phyloP scores from a whole-genome alignment of 2,113 vertebrate genomes.

The Micronycteris hirsuta region DNA sequence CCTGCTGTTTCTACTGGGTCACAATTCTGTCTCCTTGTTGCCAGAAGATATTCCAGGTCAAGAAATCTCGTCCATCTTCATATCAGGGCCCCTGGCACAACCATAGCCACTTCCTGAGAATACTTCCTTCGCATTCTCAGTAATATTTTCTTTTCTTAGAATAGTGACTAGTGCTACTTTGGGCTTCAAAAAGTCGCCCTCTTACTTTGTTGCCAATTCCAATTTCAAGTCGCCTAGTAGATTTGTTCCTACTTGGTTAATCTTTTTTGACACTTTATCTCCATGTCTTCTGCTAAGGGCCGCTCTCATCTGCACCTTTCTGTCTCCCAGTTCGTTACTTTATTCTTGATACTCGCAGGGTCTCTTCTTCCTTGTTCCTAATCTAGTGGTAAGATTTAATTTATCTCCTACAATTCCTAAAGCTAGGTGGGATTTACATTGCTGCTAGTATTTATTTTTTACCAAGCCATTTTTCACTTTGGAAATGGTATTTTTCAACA shows the following conservation, averaged over 20 bases:
- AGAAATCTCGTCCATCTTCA: not conserved
- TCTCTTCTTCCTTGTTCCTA: not conserved
- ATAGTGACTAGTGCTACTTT: not conserved
- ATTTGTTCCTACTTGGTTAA: not conserved
- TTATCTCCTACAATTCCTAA: not conserved
- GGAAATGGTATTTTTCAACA: slow-evolving; percentile 23
- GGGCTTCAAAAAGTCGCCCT: not conserved
- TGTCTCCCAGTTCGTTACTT: not conserved
- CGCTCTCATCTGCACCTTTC: not conserved
- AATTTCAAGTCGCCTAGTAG: not conserved
- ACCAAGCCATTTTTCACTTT: slow-evolving; percentile 10
- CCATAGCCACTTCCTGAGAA: not conserved
- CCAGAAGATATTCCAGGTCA: not conserved
- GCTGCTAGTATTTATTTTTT: not conserved
- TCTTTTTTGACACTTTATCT: not conserved
- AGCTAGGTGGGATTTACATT: not conserved
- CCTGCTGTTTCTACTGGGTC: not conserved
- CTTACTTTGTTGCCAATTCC: not conserved
- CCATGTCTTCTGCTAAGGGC: not conserved
- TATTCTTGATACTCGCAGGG: not conserved
- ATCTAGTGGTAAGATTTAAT: not conserved
- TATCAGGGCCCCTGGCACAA: not conserved
- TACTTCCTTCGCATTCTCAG: not conserved
- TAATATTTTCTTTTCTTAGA: not conserved
- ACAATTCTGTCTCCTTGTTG: not conserved